Evolutionary conservation across 1,140 invertebrate species (phyloP).

Genomic region (Lucilia cuprina): DNA sequence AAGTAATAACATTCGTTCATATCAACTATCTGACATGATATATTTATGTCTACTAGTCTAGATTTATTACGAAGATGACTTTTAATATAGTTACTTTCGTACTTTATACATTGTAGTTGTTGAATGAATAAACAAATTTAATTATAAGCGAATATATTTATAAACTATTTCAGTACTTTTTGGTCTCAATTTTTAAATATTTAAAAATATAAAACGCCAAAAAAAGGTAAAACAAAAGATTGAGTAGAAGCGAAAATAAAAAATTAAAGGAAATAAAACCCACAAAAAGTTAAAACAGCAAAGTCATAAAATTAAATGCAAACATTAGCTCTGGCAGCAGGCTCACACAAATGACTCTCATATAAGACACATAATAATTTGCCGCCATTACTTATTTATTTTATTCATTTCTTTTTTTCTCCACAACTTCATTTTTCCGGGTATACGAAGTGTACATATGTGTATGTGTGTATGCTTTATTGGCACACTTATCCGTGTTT

Average conservation of each 20-base stretch:
- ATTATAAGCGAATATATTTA: neutral
- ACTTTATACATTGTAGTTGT: too few species aligned
- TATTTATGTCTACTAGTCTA: too few species aligned
- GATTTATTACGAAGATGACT: too few species aligned
- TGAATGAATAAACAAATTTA: neutral
- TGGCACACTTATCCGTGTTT: neutral
- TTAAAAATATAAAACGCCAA: too few species aligned
- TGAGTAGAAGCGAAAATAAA: neutral
- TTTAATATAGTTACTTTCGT: too few species aligned
- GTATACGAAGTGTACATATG: neutral
- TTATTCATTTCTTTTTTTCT: neutral
- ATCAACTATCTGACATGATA: too few species aligned
- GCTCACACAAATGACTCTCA: neutral
- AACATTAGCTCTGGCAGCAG: constrained; percentile 9
- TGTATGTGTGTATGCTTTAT: neutral
- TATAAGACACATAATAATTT: constrained; percentile 9
- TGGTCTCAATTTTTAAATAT: too few species aligned
- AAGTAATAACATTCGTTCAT: too few species aligned
- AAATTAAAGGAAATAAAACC: too few species aligned
- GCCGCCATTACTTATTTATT: neutral
- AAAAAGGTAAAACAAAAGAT: neutral
- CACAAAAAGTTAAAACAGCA: neutral
- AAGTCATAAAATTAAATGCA: constrained; percentile 8
- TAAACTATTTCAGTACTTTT: neutral
- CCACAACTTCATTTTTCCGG: neutral